Evolutionary conservation across 2,888 invertebrate genomes (phyloP), one percentile per base, ranked within the genome.

Genomic region (Agapostemon virescens): DNA sequence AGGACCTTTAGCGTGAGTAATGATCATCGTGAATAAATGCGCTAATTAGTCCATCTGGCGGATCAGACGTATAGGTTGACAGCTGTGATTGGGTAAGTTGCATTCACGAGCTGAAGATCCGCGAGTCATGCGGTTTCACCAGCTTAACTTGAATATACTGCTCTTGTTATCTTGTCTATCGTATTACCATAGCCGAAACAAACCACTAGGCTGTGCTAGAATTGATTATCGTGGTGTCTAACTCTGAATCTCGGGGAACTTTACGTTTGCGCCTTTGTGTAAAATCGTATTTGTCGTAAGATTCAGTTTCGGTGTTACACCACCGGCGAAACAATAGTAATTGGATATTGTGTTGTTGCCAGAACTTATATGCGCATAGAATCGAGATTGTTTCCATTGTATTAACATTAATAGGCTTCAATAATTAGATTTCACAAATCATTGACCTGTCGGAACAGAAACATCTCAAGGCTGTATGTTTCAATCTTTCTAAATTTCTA

Each of bases 91-190:
- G 66, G 38, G 45, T 58, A 70, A 71, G 78, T 67, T 49, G 61
- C 67, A 79, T 73, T 66, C 64, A 80, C 40, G 66, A 58, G 69
- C 73, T 61, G 73, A 69, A 69, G 69, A 80, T 73, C 40, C 80
- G 58, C 73, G 64, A 80, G 45, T 66, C 69, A 33, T 30, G 80
- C 33, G 73, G 73, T 80, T 79, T 69, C 80, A 30, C n/a, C 49
- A 69, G 80, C 68, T 80, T 80, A 79, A 69, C 64, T 79, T 58
- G 64, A 58, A 73, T 67, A 80, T 66, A 73, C 69, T 80, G 73
- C 55, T 58, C 69, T 55, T 69, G 64, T 66, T 72, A 80, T 73
- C 80, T 64, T 68, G 67, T 42, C 52, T 63, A 79, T 79, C 63
- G 52, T 1, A 20, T 26, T 52, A n/a, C 13, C 55, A 63, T 45